These are phyloP conservation scores for Perdita meconis DNA, from an alignment of 2,888 invertebrate species.

Conservation along the genomic window DNA sequence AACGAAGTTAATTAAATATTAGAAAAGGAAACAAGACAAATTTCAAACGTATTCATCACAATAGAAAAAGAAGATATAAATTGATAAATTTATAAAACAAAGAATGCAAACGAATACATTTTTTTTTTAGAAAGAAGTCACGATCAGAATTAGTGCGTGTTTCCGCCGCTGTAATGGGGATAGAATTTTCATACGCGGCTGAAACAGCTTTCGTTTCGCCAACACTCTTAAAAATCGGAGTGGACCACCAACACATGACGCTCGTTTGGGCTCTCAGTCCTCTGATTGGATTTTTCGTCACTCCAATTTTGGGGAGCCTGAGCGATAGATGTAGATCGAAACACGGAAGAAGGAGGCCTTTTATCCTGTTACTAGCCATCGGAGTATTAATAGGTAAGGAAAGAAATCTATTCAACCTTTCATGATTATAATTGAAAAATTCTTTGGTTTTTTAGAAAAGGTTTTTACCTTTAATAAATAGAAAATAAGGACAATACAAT, in stretches of 20 bases:
- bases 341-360: constrained; percentile 95
- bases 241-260: constrained; percentile 97
- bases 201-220: constrained; percentile 99
- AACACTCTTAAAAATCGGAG: constrained; percentile 95
- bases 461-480: too few species aligned
- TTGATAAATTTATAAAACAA: too few species aligned
- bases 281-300: constrained; percentile 96
- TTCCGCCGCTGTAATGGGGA: constrained; percentile 98
- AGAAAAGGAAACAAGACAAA: too few species aligned
- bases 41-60: too few species aligned
- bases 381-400: constrained; percentile 93
- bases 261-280: constrained; percentile 98
- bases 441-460: too few species aligned
- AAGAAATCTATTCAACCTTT: too few species aligned
- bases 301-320: constrained; percentile 95
- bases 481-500: too few species aligned
- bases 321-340: constrained; percentile 94
- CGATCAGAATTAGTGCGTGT: constrained; percentile 92
- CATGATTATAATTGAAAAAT: too few species aligned
- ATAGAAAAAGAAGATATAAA: neutral
- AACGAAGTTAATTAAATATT: too few species aligned
- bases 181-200: constrained; percentile 98
- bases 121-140: constrained; percentile 88
- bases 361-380: constrained; percentile 94
- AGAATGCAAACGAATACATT: too few species aligned